Conservation (phyloP, 2,888 invertebrate species). For the Microplitis deprimator region DNA sequence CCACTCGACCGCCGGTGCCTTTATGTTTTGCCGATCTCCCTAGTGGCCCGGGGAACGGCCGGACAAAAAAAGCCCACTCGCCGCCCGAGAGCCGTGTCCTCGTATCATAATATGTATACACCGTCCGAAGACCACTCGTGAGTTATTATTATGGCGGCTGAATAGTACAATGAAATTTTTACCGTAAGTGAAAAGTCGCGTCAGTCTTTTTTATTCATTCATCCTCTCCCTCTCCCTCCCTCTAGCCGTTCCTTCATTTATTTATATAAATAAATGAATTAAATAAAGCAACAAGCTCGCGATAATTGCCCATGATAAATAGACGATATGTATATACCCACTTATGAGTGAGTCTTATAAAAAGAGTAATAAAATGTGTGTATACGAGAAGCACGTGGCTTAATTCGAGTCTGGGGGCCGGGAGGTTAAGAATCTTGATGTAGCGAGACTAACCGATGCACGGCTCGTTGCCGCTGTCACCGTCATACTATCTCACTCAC, state of each 20-base stretch:
- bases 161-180: too few relatives aligned
- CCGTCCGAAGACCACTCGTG: too few relatives aligned
- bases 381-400: slow-evolving; percentile 40
- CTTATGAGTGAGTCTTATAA: not conserved
- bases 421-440: slow-evolving; percentile 66
- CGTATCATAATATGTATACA: slow-evolving; percentile 37
- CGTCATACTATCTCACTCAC: slow-evolving; percentile 63
- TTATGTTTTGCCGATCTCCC: slow-evolving; percentile 63
- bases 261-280: too few relatives aligned
- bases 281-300: too few relatives aligned
- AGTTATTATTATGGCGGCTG: too few relatives aligned
- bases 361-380: too few relatives aligned
- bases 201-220: too few relatives aligned
- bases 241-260: too few relatives aligned
- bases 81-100: not conserved
- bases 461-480: slow-evolving; percentile 70
- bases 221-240: too few relatives aligned
- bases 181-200: too few relatives aligned
- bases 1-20: slow-evolving; percentile 51
- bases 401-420: slow-evolving; percentile 54
- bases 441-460: slow-evolving; percentile 70
- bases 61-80: slow-evolving; percentile 30
- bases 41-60: slow-evolving; percentile 45
- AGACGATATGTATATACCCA: not conserved
- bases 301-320: not conserved